Evolutionary conservation across 2,888 invertebrate genomes (phyloP).

Genomic region (Teleiodes luculella): DNA sequence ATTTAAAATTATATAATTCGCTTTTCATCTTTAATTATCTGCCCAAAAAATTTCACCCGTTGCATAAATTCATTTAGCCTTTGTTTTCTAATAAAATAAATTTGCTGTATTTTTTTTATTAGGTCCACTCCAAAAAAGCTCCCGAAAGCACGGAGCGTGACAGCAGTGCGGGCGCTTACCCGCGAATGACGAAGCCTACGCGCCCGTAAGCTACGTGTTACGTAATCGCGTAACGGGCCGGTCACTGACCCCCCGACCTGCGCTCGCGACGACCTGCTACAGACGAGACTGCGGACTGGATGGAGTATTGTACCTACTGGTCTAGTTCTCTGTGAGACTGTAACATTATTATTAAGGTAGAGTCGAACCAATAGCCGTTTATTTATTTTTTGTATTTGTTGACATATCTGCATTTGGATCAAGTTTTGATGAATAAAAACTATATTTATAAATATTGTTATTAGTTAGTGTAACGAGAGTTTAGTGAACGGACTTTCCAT

Average conservation of each 20-base stretch:
- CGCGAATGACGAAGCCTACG: slow-evolving; percentile 45
- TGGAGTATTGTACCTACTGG: not conserved
- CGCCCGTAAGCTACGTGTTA: slow-evolving; percentile 70
- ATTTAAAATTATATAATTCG: too few relatives aligned
- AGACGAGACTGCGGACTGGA: not conserved
- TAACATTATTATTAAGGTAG: not conserved
- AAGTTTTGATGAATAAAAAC: too few relatives aligned
- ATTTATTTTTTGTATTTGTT: too few relatives aligned
- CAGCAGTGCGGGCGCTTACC: slow-evolving; percentile 20
- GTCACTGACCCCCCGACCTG: slow-evolving; percentile 67
- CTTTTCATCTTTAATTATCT: too few relatives aligned
- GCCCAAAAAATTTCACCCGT: too few relatives aligned
- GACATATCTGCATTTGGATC: not conserved
- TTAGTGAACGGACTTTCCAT: too few relatives aligned
- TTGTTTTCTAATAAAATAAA: too few relatives aligned
- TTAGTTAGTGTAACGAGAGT: too few relatives aligned
- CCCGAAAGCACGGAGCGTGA: not conserved
- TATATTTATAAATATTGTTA: too few relatives aligned
- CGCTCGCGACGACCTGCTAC: slow-evolving; percentile 59
- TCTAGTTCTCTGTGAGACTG: slow-evolving; percentile 2
- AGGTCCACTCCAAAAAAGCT: not conserved
- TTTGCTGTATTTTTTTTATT: too few relatives aligned
- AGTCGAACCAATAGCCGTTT: not conserved
- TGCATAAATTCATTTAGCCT: too few relatives aligned
- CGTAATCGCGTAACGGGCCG: slow-evolving; percentile 74